A percentile compares a stretch with the other conserved stretches of the same genome.
phyloP scores from a whole-genome alignment of 2,888 invertebrate species.

The Aelia acuminata region DNA sequence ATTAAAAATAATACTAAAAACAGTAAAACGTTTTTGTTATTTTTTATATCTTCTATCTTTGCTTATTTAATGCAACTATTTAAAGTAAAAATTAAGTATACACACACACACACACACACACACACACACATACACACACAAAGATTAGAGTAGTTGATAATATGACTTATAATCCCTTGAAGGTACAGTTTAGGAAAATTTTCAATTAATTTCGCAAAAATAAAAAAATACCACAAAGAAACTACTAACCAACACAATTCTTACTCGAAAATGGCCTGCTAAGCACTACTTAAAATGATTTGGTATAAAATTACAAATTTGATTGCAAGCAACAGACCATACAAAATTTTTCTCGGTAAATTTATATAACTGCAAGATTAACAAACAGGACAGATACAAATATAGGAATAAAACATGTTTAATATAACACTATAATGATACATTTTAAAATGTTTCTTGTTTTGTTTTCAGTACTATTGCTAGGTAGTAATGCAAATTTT shows the following conservation, averaged over 20 bases:
- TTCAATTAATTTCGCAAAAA: neutral
- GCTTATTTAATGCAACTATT: neutral
- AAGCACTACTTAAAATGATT: neutral
- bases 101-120: no score
- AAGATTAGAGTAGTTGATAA: neutral
- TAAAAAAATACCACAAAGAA: neutral
- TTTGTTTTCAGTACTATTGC: neutral
- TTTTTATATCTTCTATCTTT: neutral
- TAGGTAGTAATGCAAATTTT: no score
- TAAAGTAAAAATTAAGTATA: neutral
- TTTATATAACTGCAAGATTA: neutral
- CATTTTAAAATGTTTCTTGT: neutral
- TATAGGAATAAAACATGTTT: neutral
- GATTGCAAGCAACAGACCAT: neutral
- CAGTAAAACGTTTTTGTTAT: neutral
- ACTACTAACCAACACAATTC: neutral
- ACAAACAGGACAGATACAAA: neutral
- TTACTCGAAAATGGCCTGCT: neutral
- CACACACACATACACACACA: no score
- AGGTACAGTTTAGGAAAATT: neutral
- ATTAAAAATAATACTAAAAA: neutral
- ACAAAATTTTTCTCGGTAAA: neutral
- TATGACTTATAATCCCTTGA: neutral
- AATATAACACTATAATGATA: neutral
- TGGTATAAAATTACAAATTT: neutral